Percentiles rank a stretch among this genome's conserved stretches.
phyloP scores from a whole-genome alignment of 2,888 invertebrate genomes.

The Andrena hattorfiana region DNA sequence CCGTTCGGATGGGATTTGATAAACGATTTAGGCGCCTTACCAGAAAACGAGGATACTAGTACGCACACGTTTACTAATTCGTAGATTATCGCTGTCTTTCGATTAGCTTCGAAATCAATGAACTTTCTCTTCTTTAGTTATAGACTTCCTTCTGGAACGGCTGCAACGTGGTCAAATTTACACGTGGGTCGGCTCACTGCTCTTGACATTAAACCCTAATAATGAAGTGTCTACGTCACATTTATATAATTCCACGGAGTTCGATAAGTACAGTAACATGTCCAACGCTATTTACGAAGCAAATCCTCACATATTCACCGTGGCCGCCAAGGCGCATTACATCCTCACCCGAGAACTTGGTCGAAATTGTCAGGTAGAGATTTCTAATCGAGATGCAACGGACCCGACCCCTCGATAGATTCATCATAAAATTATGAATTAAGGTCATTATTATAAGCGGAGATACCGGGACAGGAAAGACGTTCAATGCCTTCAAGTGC shows the following conservation, averaged over 20 bases:
- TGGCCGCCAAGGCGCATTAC: constrained; percentile 78
- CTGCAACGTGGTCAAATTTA: constrained; percentile 80
- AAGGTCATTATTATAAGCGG: constrained; percentile 84
- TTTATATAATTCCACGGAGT: constrained; percentile 64
- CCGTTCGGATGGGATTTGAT: constrained; percentile 70
- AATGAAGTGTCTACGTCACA: constrained; percentile 60
- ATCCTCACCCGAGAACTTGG: constrained; percentile 79
- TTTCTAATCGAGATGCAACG: not conserved
- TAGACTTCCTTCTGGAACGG: constrained; percentile 80
- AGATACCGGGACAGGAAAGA: constrained; percentile 85
- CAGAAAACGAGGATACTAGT: constrained; percentile 71
- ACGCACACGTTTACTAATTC: constrained; percentile 41
- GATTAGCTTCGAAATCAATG: not conserved
- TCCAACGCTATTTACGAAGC: constrained; percentile 51
- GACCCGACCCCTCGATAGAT: not conserved
- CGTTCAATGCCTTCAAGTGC: constrained; percentile 83
- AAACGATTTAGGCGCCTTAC: constrained; percentile 72
- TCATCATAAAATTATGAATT: not conserved
- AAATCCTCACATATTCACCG: constrained; percentile 79
- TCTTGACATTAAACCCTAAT: constrained; percentile 83
- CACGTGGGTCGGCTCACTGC: constrained; percentile 84
- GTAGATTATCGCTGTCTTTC: not conserved
- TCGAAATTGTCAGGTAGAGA: constrained; percentile 77
- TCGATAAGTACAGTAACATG: constrained; percentile 44
- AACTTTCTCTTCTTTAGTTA: constrained; percentile 69